Evolutionary conservation across 2,888 invertebrate genomes (phyloP).

Genomic region (Clistopyga incitator): DNA sequence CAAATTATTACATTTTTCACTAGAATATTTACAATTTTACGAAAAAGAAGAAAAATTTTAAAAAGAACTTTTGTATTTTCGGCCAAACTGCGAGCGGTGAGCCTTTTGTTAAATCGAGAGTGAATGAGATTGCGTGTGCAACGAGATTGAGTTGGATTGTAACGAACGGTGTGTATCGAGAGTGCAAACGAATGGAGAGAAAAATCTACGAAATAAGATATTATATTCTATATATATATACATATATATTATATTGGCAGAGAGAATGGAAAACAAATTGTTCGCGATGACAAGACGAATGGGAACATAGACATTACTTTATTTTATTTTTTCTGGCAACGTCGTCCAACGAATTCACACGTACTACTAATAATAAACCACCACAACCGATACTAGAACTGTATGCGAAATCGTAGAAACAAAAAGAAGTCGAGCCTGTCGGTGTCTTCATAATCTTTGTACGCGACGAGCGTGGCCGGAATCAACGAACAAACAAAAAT

Average conservation of each 20-base stretch:
- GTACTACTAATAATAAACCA: slow-evolving; percentile 25
- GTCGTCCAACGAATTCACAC: slow-evolving; percentile 56
- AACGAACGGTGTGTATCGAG: slow-evolving; percentile 38
- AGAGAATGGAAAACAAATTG: slow-evolving; percentile 51
- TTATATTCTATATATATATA: slow-evolving; percentile 70
- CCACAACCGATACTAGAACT: slow-evolving; percentile 39
- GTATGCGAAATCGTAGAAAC: slow-evolving; percentile 48
- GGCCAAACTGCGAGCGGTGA: slow-evolving; percentile 69
- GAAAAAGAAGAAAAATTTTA: too few relatives aligned
- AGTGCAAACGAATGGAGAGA: slow-evolving; percentile 54
- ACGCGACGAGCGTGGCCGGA: slow-evolving; percentile 70
- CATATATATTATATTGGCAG: slow-evolving; percentile 63
- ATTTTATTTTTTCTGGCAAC: slow-evolving; percentile 66
- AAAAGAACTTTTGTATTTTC: slow-evolving; percentile 66
- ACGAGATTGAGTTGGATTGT: slow-evolving; percentile 60
- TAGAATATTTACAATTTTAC: slow-evolving; percentile 62
- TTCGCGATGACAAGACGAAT: slow-evolving; percentile 56
- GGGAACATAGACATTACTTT: slow-evolving; percentile 69
- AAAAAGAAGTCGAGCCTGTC: slow-evolving; percentile 53
- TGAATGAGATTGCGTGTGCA: slow-evolving; percentile 64
- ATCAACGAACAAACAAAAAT: slow-evolving; percentile 44
- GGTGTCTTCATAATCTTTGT: slow-evolving; percentile 67
- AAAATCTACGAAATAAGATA: slow-evolving; percentile 73
- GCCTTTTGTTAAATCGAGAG: slow-evolving; percentile 63
- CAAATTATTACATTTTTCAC: slow-evolving; percentile 62